Percentiles rank a stretch among this genome's conserved stretches.
Conservation (phyloP, 1,140 invertebrate genomes). For the Bombus picipes region DNA sequence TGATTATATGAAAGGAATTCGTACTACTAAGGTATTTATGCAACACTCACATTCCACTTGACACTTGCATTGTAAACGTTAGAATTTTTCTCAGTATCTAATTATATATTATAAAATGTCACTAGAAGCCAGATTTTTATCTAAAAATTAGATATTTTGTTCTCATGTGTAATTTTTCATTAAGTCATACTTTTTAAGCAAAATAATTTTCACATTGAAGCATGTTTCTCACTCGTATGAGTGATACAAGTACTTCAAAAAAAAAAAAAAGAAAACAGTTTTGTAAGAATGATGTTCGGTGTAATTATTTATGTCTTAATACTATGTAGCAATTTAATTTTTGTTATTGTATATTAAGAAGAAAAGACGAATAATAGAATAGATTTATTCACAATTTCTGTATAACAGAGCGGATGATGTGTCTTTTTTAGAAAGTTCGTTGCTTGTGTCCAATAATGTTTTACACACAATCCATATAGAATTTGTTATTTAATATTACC, state of each 20-base stretch:
- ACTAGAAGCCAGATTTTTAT: slow-evolving; percentile 56
- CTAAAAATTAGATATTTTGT: slow-evolving; percentile 18
- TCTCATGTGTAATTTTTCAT: slow-evolving; percentile 26
- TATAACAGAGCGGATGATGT: neutral
- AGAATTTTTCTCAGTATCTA: slow-evolving; percentile 55
- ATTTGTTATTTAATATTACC: slow-evolving; percentile 9
- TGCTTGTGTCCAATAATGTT: neutral
- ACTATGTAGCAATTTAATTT: slow-evolving; percentile 24
- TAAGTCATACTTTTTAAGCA: slow-evolving; percentile 38
- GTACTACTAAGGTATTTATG: slow-evolving; percentile 64
- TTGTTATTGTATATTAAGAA: slow-evolving; percentile 36
- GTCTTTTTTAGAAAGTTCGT: neutral
- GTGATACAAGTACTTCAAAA: slow-evolving; percentile 32
- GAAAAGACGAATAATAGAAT: slow-evolving; percentile 22
- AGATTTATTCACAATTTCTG: slow-evolving; percentile 38
- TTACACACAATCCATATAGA: neutral
- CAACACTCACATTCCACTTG: slow-evolving; percentile 73
- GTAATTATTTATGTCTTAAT: slow-evolving; percentile 57
- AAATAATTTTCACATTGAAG: slow-evolving; percentile 39
- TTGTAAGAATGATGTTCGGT: slow-evolving; percentile 55
- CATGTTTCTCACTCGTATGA: slow-evolving; percentile 36
- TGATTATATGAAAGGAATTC: slow-evolving; percentile 48
- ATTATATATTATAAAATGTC: slow-evolving; percentile 56
- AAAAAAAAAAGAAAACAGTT: neutral
- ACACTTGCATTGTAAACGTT: slow-evolving; percentile 66